Base-by-base conservation (phyloP, 2,888 invertebrate species). In the Drosophila antonietae region DNA sequence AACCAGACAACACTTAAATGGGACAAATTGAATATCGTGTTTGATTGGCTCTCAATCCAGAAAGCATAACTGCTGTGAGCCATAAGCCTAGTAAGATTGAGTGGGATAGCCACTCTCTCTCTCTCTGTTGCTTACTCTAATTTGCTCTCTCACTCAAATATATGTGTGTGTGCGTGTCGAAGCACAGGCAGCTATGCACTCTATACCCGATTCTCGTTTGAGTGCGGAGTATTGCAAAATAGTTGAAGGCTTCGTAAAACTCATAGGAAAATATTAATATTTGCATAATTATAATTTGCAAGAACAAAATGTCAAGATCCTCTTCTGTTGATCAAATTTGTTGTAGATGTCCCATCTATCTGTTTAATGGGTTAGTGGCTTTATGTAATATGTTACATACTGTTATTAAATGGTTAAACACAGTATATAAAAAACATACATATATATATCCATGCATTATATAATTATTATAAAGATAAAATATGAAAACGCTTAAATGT, bases 401-500 rank as follows among this genome's bases (percentile, higher is more conserved):
- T 20, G 44, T 35, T 55, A 37, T 44, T 18, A 20, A 43, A 51
- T n/a, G 20, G 28, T 15, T 61, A 61, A n/a, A 49, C 8, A 47
- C 64, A 64, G 41, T 66, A 75, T 65, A 75, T 61, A 65, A 18
- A 37, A 15, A 57, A n/a, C n/a, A n/a, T n/a, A n/a, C 10, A 37
- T n/a, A 47, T 28, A 37, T 49, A 66, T 57, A 64, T 41, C 55
- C 52, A 49, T 46, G 62, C 69, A 74, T 78, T 68, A 57, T 60
- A 46, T 56, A 76, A 55, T 57, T 65, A 59, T 60, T 70, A 68
- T 64, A 20, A 56, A 58, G 6, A 28, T 67, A 75, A 68, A 61
- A 67, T 62, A 68, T 77, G 63, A 55, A 85, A 81, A 88, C 84
- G 89, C 89, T 88, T 88, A 86, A 80, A 84, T 49, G 88, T 85